phyloP scores from a whole-genome alignment of 2,113 vertebrate genomes.

The Ariopsis seemanni region DNA sequence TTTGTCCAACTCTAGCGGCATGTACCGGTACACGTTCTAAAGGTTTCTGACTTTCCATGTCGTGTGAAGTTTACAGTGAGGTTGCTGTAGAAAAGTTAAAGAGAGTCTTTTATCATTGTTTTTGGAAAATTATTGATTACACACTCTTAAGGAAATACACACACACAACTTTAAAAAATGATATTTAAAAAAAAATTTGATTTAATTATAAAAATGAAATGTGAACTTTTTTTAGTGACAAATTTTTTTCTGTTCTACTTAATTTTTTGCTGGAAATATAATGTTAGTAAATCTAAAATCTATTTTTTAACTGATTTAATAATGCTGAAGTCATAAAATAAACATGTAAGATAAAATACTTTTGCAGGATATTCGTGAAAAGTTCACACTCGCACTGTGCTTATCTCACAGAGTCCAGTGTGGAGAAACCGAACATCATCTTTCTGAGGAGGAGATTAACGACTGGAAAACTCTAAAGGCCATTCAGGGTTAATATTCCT shows the following conservation, averaged over 20 bases:
- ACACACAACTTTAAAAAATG: too few species aligned
- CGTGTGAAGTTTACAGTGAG: too few species aligned
- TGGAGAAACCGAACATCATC: constrained; percentile 22
- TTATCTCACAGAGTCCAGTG: constrained; percentile 24
- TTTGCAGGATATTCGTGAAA: not conserved
- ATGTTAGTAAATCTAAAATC: not conserved
- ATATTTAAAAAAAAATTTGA: too few species aligned
- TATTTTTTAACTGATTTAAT: not conserved
- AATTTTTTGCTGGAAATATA: not conserved
- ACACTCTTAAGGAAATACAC: too few species aligned
- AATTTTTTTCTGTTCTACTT: not conserved
- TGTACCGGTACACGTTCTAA: too few species aligned
- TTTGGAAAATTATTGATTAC: too few species aligned
- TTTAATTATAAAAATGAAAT: not conserved
- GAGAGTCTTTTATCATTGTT: too few species aligned
- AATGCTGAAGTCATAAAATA: not conserved
- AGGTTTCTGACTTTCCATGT: too few species aligned
- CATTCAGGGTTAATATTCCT: constrained; percentile 45
- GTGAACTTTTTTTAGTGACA: too few species aligned
- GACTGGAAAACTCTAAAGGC: constrained; percentile 26
- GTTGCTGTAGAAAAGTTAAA: too few species aligned
- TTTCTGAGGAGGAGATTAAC: constrained; percentile 37
- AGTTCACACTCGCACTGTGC: not conserved
- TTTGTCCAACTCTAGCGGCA: too few species aligned
- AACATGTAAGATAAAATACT: not conserved